A percentile compares a stretch with the other conserved stretches of the same genome.
These are phyloP conservation scores for Pachymerium ferrugineum DNA, from an alignment of 2,888 invertebrate genomes.

Conservation along the genomic window DNA sequence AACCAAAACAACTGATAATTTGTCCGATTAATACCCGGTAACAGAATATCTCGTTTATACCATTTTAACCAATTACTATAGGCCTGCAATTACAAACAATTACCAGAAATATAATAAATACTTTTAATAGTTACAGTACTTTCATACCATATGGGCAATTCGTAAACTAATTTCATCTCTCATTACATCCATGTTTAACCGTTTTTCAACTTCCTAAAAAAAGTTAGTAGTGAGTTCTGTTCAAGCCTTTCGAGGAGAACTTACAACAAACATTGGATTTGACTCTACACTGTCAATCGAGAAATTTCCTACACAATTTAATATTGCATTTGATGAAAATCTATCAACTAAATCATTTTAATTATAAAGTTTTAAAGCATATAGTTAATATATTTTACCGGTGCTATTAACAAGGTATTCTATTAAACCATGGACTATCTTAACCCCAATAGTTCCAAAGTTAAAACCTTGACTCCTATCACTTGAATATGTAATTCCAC, in stretches of 20 bases:
- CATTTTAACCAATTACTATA: background rate
- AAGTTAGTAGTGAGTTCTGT: no score
- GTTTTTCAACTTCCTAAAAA: no score
- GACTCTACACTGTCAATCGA: no score
- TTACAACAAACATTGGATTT: no score
- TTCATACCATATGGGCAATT: background rate
- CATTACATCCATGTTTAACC: background rate
- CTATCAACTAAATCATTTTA: no score
- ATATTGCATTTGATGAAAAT: no score
- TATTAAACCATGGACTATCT: background rate
- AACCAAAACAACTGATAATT: background rate
- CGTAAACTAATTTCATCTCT: background rate
- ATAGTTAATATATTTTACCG: no score
- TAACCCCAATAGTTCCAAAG: background rate
- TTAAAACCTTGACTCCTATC: background rate
- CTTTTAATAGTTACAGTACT: background rate
- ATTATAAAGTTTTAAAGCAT: no score
- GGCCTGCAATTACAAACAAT: no score
- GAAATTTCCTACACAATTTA: no score
- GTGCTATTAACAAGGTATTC: background rate
- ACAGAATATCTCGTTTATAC: background rate
- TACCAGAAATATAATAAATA: background rate
- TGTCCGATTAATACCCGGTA: background rate
- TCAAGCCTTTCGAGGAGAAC: no score
- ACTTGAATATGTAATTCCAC: background rate